phyloP scores from a whole-genome alignment of 2,797 vertebrate genomes.

The Hydrophis major region DNA sequence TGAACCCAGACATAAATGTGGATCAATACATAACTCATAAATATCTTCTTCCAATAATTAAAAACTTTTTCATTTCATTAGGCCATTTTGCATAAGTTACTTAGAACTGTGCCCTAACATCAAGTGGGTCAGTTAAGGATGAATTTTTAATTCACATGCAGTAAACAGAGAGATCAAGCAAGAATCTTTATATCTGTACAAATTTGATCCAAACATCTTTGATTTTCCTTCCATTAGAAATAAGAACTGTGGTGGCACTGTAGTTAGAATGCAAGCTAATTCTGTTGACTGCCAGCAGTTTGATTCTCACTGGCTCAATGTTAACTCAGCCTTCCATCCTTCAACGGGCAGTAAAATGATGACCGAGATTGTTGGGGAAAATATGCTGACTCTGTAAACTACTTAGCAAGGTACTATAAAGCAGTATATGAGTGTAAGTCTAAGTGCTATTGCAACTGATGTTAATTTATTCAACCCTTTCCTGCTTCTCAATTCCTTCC shows the following conservation, averaged over 20 bases:
- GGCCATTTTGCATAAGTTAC: not conserved
- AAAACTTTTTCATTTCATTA: not conserved
- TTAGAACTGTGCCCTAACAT: not conserved
- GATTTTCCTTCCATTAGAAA: not conserved
- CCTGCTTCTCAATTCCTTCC: not conserved
- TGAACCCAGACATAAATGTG: not conserved
- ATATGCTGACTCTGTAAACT: too few relatives aligned
- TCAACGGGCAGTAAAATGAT: too few relatives aligned
- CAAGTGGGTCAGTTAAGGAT: not conserved
- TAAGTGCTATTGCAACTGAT: too few relatives aligned
- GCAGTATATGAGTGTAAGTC: too few relatives aligned
- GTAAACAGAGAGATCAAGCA: not conserved
- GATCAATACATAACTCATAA: not conserved
- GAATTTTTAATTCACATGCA: not conserved
- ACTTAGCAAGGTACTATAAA: too few relatives aligned
- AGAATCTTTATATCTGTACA: not conserved
- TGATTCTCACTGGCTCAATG: too few relatives aligned
- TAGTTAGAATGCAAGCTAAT: too few relatives aligned
- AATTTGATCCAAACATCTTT: not conserved
- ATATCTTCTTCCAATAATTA: not conserved
- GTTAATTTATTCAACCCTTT: not conserved
- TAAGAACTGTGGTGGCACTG: too few relatives aligned
- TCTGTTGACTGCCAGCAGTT: too few relatives aligned
- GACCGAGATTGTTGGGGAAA: too few relatives aligned
- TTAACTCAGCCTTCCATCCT: too few relatives aligned